Base-by-base conservation (phyloP, 2,888 invertebrate genomes). In the Mythimna ferrago region DNA sequence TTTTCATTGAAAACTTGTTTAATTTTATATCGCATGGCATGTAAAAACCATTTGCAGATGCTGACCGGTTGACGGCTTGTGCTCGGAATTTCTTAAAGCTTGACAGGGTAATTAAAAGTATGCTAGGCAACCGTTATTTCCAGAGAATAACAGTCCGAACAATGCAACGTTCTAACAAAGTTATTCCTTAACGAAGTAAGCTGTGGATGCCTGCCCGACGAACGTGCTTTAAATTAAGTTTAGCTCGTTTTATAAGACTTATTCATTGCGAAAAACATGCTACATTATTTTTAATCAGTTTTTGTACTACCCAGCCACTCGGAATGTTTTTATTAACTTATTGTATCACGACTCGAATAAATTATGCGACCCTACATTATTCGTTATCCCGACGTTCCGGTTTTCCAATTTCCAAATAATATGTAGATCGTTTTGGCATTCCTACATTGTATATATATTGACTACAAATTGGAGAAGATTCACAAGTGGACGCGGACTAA, bases 31-130 rank as follows among this genome's bases (percentile, higher is more conserved):
- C 2, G 51, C 21, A 41, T 51, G 41, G 16, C 16, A 73, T 60
- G 6, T 65, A 41, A 7, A 57, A 51, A 41, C 6, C 3, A n/a
- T 44, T 73, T 32, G 11, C 10, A 19, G 21, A 41, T 38, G 51
- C 58, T 16, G 16, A n/a, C 16, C 16, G 16, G 16, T 71, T 11
- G n/a, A 11, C 44, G 19, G 16, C 41, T 14, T 41, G 1, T 14
- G 10, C 32, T 41, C 19, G 19, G 14, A 44, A 73, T 62, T 73
- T 26, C 26, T 62, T 56, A 38, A 48, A 72, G 54, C 16, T n/a
- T 56, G 21, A 38, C 38, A 48, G n/a, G 54, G n/a, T 57, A 21
- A 32, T 51, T n/a, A 63, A 32, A 64, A 51, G 21, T 10, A 19
- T 14, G 35, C 44, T 14, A 21, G 14, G 54, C 44, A 16, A 54